phyloP scores from a whole-genome alignment of 2,797 vertebrate genomes.

The Gymnopithys bicolor region DNA sequence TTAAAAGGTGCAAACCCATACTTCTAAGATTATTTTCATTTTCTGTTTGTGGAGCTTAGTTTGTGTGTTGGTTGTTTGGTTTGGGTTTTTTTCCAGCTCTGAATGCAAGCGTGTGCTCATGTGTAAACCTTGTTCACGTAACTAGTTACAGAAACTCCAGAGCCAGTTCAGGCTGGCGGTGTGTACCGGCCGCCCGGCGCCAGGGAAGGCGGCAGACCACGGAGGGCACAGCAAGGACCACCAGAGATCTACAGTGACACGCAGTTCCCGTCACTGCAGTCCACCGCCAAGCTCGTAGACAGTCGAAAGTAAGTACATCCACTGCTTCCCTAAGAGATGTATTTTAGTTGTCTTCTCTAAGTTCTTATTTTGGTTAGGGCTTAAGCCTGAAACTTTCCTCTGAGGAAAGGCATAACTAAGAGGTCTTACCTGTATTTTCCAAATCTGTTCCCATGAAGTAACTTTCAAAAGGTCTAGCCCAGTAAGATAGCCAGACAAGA shows the following conservation, averaged over 20 bases:
- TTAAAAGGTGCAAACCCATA: background rate
- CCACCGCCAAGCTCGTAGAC: constrained; percentile 95
- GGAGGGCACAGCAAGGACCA: constrained; percentile 86
- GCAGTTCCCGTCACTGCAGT: constrained; percentile 93
- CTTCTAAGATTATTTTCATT: background rate
- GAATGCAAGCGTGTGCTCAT: background rate
- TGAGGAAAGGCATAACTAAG: background rate
- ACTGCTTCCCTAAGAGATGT: background rate
- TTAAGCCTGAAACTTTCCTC: background rate
- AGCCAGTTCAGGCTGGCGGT: constrained; percentile 85
- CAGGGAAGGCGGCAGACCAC: constrained; percentile 82
- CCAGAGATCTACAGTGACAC: constrained; percentile 94
- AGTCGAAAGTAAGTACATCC: constrained; percentile 88
- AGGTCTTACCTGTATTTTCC: background rate
- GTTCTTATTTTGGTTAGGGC: background rate
- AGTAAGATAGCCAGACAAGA: background rate
- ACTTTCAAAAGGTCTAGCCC: background rate
- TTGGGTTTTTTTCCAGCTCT: background rate
- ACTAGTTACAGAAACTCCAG: constrained; percentile 85
- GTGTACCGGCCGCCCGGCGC: constrained; percentile 96
- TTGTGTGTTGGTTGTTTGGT: background rate
- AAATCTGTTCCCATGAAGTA: background rate
- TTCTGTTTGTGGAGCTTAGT: background rate
- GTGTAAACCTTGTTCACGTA: background rate
- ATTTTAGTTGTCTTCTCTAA: background rate